phyloP scores from a whole-genome alignment of 2,797 vertebrate genomes.

The Mustela erminea region DNA sequence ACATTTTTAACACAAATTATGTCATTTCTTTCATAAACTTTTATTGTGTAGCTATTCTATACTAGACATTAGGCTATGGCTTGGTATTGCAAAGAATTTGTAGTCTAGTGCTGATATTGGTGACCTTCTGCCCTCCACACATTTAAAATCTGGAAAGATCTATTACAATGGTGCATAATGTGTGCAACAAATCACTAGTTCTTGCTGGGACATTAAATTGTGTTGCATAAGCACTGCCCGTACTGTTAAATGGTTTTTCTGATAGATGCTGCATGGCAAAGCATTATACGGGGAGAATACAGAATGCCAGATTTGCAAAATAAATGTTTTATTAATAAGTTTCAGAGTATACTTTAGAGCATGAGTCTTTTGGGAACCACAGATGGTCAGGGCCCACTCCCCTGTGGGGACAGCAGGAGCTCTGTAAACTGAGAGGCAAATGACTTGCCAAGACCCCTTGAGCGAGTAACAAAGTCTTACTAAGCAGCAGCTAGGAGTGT shows the following conservation, averaged over 20 bases:
- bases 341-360: conserved; percentile 48
- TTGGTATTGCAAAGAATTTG: neutral
- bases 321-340: conserved; percentile 54
- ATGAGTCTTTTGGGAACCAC: conserved; percentile 46
- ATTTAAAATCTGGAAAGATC: conserved; percentile 27
- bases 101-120: neutral
- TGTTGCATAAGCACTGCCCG: neutral
- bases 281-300: neutral
- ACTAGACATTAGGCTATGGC: neutral
- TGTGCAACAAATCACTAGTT: conserved; percentile 52
- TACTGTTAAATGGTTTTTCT: conserved; percentile 25
- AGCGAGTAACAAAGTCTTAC: conserved; percentile 11
- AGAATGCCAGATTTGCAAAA: conserved; percentile 61
- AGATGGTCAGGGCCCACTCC: conserved; percentile 4
- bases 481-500: neutral
- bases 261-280: neutral
- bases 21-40: neutral
- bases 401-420: conserved; percentile 13
- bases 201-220: neutral
- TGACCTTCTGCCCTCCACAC: neutral
- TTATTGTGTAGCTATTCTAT: neutral
- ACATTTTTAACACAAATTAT: conserved; percentile 14
- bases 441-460: neutral
- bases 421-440: neutral
- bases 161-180: neutral